Evolutionary conservation across 2,113 vertebrate species (phyloP).

Genomic region (Cavia porcellus): DNA sequence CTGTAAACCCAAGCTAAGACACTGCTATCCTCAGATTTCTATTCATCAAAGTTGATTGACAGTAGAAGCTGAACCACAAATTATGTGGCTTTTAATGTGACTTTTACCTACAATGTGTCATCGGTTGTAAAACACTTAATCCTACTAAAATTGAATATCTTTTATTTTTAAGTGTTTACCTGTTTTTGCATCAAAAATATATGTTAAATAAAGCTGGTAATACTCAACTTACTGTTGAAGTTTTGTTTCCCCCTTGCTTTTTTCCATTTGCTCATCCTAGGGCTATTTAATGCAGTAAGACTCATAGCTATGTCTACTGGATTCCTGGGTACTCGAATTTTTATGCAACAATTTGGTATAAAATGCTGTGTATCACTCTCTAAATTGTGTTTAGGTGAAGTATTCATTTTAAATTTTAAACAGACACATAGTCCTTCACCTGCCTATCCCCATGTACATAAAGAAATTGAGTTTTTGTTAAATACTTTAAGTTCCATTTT

Average conservation of each 20-base stretch:
- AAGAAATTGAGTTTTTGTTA: slow-evolving; percentile 17
- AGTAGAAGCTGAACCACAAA: not conserved
- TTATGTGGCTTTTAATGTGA: not conserved
- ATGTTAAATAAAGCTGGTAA: not conserved
- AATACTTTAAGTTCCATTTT: slow-evolving; percentile 13
- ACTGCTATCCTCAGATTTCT: not conserved
- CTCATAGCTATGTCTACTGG: not conserved
- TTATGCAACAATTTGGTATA: not conserved
- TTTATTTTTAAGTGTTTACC: not conserved
- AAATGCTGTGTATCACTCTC: not conserved
- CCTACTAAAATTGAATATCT: not conserved
- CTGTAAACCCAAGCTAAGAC: not conserved
- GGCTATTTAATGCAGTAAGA: not conserved
- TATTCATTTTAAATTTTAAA: slow-evolving; percentile 60
- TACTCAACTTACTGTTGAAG: not conserved
- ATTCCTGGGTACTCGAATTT: not conserved
- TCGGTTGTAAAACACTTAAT: slow-evolving; percentile 9
- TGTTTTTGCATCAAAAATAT: not conserved
- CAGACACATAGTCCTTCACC: not conserved
- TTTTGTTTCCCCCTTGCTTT: not conserved
- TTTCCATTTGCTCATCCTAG: not conserved
- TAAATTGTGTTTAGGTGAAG: not conserved
- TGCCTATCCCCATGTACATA: not conserved
- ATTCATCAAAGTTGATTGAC: not conserved
- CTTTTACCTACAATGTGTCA: not conserved